Base-by-base conservation (phyloP, 2,888 invertebrate species). In the Leptarthrus brevirostris region DNA sequence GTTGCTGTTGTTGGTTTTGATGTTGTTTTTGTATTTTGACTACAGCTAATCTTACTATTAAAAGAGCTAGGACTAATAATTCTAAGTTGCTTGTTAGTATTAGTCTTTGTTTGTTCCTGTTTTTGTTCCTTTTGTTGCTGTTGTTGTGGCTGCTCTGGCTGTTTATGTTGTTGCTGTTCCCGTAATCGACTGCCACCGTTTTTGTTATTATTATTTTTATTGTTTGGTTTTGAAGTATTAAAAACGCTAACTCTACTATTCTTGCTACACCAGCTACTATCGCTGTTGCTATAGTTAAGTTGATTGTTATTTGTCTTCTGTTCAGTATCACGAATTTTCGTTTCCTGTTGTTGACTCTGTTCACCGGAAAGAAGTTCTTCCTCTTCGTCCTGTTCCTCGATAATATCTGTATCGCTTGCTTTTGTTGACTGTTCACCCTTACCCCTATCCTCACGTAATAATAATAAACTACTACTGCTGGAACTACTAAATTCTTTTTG, bases 291-390 rank as follows among this genome's bases (percentile, higher is more conserved):
- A 16, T 18, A 20, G 26, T 47, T 66, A 30, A 47, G 18, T 66
- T 66, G 47, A 66, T 66, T 66, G 18, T 49, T 40, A 47, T 56
- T 34, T 58, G 30, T 72, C 16, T 61, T n/a, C 24, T 18, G 36
- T 44, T 52, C 30, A 14, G 22, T 54, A 36, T 56, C 54, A 56
- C 24, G 8, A 47, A 24, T 47, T 8, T 10, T 56, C 10, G 36
- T 2, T 26, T 24, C 14, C 20, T 56, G n/a, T 26, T 49, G 18
- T 3, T 20, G n/a, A 5, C 14, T 4, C 3, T 81, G 79, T 78
- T 79, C 79, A 73, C 79, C 80, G 47, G 77, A 79, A 74, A 78
- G 77, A 70, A 80, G 79, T 74, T 79, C 78, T 76, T 80, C 80
- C 75, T 80, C 79, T 77, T 79, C 79, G 36, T 76, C 80, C 56